phyloP scores from a whole-genome alignment of 2,113 vertebrate species.

The Petrocephalus microphthalmus region DNA sequence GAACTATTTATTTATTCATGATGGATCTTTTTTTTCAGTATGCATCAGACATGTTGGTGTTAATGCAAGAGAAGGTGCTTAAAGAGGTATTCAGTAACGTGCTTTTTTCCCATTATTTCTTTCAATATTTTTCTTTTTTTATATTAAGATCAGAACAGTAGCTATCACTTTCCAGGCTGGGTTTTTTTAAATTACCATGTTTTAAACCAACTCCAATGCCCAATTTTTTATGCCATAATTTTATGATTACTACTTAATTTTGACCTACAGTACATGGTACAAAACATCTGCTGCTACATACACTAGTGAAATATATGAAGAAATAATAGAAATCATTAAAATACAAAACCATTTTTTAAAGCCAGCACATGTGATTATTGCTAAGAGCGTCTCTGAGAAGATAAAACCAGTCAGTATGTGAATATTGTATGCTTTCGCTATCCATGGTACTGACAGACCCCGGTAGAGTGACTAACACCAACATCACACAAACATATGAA shows the following conservation, averaged over 20 bases:
- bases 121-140: not conserved
- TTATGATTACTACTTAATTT: conserved; percentile 81
- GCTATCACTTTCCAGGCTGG: not conserved
- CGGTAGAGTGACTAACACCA: not conserved
- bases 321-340: not conserved
- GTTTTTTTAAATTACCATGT: conserved; percentile 29
- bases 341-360: not conserved
- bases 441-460: not conserved
- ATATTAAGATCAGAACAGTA: not conserved
- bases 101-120: conserved; percentile 46
- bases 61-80: conserved; percentile 61
- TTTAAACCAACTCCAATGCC: conserved; percentile 54
- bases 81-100: conserved; percentile 52
- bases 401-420: not conserved
- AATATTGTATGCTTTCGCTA: not conserved
- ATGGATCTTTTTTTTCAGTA: conserved; percentile 71
- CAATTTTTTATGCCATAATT: conserved; percentile 70
- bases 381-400: not conserved
- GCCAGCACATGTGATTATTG: not conserved
- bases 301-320: not conserved
- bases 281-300: conserved; percentile 16
- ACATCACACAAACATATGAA: not conserved
- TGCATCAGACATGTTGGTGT: conserved; percentile 65
- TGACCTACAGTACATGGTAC: conserved; percentile 30
- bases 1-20: conserved; percentile 85